A percentile compares a stretch with the other conserved stretches of the same genome.
Conservation (phyloP, 1,140 invertebrate genomes). For the Ostrea edulis region DNA sequence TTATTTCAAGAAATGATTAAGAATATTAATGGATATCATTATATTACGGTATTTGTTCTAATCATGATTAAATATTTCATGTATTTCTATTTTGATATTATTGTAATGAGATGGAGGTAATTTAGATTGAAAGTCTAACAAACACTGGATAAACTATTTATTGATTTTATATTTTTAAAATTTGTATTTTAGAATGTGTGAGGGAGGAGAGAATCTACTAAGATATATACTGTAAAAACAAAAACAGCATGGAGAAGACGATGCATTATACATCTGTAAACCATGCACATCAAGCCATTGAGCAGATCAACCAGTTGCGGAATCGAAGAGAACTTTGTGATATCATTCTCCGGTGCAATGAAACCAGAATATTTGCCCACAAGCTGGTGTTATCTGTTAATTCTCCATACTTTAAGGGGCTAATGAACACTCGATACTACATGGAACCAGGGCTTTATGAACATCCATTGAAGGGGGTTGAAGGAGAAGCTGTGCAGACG, state of each 20-base stretch:
- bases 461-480: constrained; percentile 57
- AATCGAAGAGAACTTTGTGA: constrained; percentile 90
- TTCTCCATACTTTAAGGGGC: constrained; percentile 87
- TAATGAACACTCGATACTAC: constrained; percentile 53
- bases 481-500: constrained; percentile 56
- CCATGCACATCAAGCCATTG: constrained; percentile 65
- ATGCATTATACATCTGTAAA: constrained; percentile 71
- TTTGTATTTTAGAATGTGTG: constrained; percentile 24
- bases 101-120: not conserved
- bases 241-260: constrained; percentile 61
- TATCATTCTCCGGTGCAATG: constrained; percentile 88
- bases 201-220: not conserved
- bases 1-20: too few relatives aligned
- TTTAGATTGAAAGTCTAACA: not conserved
- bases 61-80: not conserved
- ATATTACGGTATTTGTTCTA: not conserved
- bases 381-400: constrained; percentile 88
- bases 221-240: not conserved
- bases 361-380: constrained; percentile 89
- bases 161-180: not conserved
- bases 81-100: not conserved
- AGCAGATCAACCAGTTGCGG: constrained; percentile 80
- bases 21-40: not conserved
- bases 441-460: constrained; percentile 51
- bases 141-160: not conserved